phyloP scores from a whole-genome alignment of 2,888 invertebrate species.

The Nomada goodeniana region DNA sequence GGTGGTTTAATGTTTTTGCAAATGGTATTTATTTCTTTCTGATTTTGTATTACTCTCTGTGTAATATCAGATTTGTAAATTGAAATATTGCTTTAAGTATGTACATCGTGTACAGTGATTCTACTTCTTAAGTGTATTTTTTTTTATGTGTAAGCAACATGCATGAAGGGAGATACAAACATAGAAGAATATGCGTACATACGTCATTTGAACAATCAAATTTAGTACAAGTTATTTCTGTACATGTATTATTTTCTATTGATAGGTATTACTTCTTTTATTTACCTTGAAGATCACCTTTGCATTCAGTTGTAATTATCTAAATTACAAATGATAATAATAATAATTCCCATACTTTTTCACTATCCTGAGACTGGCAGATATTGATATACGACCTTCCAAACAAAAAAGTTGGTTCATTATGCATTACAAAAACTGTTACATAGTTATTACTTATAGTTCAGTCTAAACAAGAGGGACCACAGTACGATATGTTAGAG shows the following conservation, averaged over 20 bases:
- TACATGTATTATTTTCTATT: conserved; percentile 29
- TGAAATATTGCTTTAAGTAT: conserved; percentile 56
- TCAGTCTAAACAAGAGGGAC: conserved; percentile 75
- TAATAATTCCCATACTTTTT: conserved; percentile 24
- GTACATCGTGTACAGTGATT: conserved; percentile 54
- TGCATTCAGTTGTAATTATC: conserved; percentile 6
- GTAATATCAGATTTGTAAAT: conserved; percentile 56
- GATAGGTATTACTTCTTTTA: conserved; percentile 18
- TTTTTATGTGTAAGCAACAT: conserved; percentile 57
- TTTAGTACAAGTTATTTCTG: conserved; percentile 15
- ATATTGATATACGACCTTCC: conserved; percentile 36
- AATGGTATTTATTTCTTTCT: conserved; percentile 35
- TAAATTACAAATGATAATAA: conserved; percentile 7
- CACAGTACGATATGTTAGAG: conserved; percentile 70
- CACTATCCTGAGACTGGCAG: conserved; percentile 41
- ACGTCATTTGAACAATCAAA: conserved; percentile 32
- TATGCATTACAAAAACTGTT: conserved; percentile 36
- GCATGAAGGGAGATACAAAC: conserved; percentile 39
- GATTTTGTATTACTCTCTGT: conserved; percentile 55
- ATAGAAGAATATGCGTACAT: conserved; percentile 38
- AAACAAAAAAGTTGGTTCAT: conserved; percentile 31
- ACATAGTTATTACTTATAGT: conserved; percentile 62
- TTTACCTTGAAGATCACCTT: conserved; percentile 17
- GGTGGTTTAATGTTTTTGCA: conserved; percentile 36
- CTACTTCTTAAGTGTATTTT: conserved; percentile 55